These are phyloP conservation scores for Tetheella fluctuosa DNA, from an alignment of 2,888 invertebrate species.

Conservation along the genomic window DNA sequence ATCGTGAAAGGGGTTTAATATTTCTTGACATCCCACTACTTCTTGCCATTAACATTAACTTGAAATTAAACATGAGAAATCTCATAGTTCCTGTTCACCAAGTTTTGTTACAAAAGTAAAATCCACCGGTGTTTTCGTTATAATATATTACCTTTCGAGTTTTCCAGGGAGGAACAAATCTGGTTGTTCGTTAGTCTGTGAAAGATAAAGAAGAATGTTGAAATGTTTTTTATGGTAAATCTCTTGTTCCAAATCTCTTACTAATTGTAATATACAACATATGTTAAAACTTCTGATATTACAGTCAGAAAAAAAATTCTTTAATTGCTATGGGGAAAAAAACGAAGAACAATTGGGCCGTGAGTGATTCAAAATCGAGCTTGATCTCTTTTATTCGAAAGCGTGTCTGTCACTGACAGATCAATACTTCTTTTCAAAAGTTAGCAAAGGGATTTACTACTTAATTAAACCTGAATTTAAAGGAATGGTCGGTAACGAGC, in stretches of 20 bases:
- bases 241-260: too few relatives aligned
- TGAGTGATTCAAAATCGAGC: neutral
- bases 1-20: neutral
- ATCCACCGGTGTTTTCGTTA: neutral
- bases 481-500: conserved; percentile 77
- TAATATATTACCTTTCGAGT: neutral
- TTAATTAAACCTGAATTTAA: conserved; percentile 75
- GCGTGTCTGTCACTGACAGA: conserved; percentile 64
- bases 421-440: conserved; percentile 71
- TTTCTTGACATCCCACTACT: conserved; percentile 3
- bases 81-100: neutral
- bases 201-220: too few relatives aligned
- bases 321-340: neutral
- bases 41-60: neutral
- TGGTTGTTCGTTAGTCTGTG: neutral
- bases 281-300: too few relatives aligned
- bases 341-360: neutral
- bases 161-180: neutral
- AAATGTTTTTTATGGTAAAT: too few relatives aligned
- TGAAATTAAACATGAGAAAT: neutral
- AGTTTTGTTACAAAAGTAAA: neutral
- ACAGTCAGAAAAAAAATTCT: too few relatives aligned
- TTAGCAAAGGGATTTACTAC: conserved; percentile 70
- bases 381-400: conserved; percentile 4
- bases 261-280: too few relatives aligned